Evolutionary conservation across 2,113 vertebrate genomes (phyloP).

Genomic region (Chlamydotis undulata): DNA sequence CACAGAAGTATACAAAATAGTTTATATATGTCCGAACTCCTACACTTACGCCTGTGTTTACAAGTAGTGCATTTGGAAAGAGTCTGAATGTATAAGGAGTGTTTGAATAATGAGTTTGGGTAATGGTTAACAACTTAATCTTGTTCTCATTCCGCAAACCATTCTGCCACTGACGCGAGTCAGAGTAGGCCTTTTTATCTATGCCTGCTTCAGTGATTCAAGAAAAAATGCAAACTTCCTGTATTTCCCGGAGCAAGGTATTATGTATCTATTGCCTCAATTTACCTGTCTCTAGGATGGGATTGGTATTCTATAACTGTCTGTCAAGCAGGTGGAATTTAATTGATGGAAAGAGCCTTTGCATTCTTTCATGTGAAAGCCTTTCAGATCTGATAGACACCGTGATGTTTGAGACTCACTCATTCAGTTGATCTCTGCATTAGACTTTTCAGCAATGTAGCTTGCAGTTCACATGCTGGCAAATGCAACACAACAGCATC

Average conservation of each 20-base stretch:
- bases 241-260: not conserved
- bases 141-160: not conserved
- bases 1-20: not conserved
- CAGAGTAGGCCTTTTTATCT: not conserved
- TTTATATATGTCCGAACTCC: not conserved
- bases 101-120: not conserved
- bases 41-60: not conserved
- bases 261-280: not conserved
- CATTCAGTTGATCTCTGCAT: fast-evolving
- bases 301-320: not conserved
- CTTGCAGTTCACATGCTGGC: not conserved
- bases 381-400: not conserved
- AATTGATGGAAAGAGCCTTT: not conserved
- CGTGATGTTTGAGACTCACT: not conserved
- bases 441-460: not conserved
- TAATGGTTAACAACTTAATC: not conserved
- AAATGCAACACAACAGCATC: not conserved
- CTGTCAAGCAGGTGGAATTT: not conserved
- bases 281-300: not conserved
- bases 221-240: not conserved
- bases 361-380: not conserved
- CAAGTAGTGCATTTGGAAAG: not conserved
- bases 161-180: not conserved
- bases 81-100: not conserved
- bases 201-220: not conserved